Conservation (phyloP, 2,888 invertebrate genomes). For the Orthosia gothica region DNA sequence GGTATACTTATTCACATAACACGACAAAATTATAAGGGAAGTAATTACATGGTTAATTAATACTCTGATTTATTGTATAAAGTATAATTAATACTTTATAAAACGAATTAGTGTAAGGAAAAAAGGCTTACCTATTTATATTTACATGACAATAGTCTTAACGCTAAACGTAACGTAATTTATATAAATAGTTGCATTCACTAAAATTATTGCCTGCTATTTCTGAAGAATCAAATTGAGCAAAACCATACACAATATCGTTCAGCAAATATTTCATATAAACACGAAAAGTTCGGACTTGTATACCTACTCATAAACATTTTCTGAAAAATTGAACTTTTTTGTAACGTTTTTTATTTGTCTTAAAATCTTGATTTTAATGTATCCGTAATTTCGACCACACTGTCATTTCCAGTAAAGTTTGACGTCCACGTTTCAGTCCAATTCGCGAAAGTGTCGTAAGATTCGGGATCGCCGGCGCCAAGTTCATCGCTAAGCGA, state of each 20-base stretch:
- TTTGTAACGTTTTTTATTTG: not conserved
- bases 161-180: not conserved
- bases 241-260: not conserved
- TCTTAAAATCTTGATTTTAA: slow-evolving; percentile 15
- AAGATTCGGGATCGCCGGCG: slow-evolving; percentile 12
- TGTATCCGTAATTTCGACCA: not conserved
- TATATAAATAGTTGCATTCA: slow-evolving; percentile 14
- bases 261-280: not conserved
- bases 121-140: not conserved
- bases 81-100: not conserved
- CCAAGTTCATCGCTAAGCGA: slow-evolving; percentile 10
- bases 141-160: not conserved
- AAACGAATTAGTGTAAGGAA: not conserved
- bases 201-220: not conserved
- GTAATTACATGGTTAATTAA: not conserved
- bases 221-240: not conserved
- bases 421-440: slow-evolving; percentile 27
- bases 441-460: slow-evolving; percentile 40
- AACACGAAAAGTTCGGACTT: not conserved
- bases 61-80: not conserved
- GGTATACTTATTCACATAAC: not conserved
- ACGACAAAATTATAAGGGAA: not conserved
- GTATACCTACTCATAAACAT: not conserved
- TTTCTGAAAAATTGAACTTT: not conserved
- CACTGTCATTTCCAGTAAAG: slow-evolving; percentile 12